Evolutionary conservation across 2,113 vertebrate species (phyloP).

Genomic region (Ceuthmochares aereus): DNA sequence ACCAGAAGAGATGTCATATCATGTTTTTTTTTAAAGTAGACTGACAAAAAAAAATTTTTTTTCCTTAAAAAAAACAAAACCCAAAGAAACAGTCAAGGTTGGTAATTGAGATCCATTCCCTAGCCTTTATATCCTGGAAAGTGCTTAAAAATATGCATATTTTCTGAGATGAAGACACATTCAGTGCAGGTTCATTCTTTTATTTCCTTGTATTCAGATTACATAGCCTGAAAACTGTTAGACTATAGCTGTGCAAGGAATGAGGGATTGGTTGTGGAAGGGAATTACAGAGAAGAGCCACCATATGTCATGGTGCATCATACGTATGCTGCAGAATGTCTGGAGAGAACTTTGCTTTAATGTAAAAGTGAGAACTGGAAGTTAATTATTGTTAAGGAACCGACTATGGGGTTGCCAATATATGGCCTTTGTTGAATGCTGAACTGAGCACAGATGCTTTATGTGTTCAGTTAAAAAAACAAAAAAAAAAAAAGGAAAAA

Average conservation of each 20-base stretch:
- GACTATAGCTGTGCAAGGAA: neutral
- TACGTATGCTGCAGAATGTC: neutral
- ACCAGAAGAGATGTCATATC: neutral
- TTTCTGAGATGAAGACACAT: neutral
- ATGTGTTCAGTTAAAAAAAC: neutral
- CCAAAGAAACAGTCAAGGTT: neutral
- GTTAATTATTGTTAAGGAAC: neutral
- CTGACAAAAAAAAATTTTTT: neutral
- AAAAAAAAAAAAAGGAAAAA: neutral
- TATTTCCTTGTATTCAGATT: neutral
- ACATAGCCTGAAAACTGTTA: neutral
- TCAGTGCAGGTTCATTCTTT: neutral
- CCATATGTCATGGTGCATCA: neutral
- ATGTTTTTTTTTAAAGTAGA: neutral
- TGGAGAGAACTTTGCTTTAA: neutral
- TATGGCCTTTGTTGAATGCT: neutral
- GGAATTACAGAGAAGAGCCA: neutral
- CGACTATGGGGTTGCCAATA: neutral
- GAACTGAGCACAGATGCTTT: neutral
- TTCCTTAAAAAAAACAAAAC: neutral
- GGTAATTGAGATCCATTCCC: neutral
- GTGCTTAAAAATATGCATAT: neutral
- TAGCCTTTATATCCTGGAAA: neutral
- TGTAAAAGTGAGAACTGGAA: neutral
- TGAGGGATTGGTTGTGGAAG: neutral